Percentiles rank a stretch among this genome's conserved stretches.
These are phyloP conservation scores for Malurus alboscapulatus DNA, from an alignment of 2,113 vertebrate genomes.

Conservation along the genomic window DNA sequence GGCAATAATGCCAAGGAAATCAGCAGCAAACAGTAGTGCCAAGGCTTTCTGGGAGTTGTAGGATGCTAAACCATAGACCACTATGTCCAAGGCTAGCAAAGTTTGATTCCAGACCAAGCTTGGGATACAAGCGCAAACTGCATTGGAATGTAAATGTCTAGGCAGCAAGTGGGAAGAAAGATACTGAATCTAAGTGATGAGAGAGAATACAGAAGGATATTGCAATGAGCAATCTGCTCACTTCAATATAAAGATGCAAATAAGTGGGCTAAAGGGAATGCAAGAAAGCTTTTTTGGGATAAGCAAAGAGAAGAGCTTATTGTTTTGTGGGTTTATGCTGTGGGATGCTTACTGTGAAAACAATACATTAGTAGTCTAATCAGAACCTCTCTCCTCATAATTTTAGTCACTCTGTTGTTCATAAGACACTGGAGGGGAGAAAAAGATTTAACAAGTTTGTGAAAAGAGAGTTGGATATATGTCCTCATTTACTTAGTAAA, in stretches of 20 bases:
- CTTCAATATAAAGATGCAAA: slow-evolving; percentile 5
- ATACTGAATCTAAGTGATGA: neutral
- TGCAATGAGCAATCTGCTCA: neutral
- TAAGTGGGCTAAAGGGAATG: neutral
- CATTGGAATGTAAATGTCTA: neutral
- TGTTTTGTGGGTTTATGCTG: neutral
- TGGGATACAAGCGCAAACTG: neutral
- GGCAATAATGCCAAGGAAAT: neutral
- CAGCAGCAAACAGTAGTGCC: neutral
- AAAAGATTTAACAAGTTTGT: neutral
- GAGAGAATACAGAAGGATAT: neutral
- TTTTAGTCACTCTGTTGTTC: neutral
- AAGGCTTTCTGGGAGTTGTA: neutral
- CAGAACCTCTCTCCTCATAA: neutral
- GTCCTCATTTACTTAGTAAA: neutral
- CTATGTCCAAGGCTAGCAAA: neutral
- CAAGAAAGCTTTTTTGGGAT: neutral
- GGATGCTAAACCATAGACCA: neutral
- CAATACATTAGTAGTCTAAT: neutral
- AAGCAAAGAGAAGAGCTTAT: neutral
- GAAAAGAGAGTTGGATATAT: neutral
- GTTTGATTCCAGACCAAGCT: neutral
- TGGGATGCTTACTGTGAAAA: neutral
- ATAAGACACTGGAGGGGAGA: neutral
- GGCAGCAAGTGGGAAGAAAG: neutral